phyloP scores from a whole-genome alignment of 2,113 vertebrate species.

The Paraplagusia blochii region DNA sequence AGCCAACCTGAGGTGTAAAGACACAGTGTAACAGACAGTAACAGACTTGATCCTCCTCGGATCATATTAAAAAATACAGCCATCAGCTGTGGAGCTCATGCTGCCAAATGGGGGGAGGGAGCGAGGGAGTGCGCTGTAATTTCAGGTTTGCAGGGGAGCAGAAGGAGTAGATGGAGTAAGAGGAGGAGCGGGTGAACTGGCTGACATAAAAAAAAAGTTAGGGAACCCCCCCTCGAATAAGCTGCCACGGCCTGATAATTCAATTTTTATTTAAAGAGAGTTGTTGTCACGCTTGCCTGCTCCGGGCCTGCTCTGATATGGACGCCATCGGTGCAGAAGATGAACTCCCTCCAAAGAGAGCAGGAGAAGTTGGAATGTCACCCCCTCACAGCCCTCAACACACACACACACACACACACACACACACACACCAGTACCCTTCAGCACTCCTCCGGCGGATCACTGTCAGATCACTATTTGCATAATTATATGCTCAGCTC shows the following conservation, averaged over 20 bases:
- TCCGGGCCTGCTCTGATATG: conserved; percentile 51
- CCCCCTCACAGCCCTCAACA: conserved; percentile 52
- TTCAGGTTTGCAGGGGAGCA: conserved; percentile 10
- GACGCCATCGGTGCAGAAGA: conserved; percentile 56
- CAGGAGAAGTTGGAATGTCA: conserved; percentile 74
- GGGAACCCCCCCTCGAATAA: conserved; percentile 16
- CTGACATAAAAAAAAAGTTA: conserved; percentile 34
- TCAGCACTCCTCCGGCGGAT: conserved; percentile 92
- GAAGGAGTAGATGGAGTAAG: too few relatives aligned
- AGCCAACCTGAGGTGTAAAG: neutral
- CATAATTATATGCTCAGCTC: conserved; percentile 99
- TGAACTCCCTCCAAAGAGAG: conserved; percentile 68
- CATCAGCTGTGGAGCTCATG: conserved; percentile 36
- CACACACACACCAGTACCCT: conserved; percentile 58
- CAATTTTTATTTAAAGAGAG: conserved; percentile 62
- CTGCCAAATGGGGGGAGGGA: conserved; percentile 8
- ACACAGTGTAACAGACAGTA: conserved; percentile 7
- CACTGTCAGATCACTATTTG: conserved; percentile 99
- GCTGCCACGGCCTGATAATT: conserved; percentile 61
- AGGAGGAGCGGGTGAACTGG: conserved; percentile 44
- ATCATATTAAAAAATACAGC: conserved; percentile 36
- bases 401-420: conserved; percentile 23
- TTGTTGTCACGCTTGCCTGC: conserved; percentile 66
- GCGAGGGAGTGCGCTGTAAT: conserved; percentile 37
- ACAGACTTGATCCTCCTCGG: conserved; percentile 23